A percentile compares a stretch with the other conserved stretches of the same genome.
phyloP scores from a whole-genome alignment of 2,113 vertebrate genomes.

The Lepisosteus osseus region DNA sequence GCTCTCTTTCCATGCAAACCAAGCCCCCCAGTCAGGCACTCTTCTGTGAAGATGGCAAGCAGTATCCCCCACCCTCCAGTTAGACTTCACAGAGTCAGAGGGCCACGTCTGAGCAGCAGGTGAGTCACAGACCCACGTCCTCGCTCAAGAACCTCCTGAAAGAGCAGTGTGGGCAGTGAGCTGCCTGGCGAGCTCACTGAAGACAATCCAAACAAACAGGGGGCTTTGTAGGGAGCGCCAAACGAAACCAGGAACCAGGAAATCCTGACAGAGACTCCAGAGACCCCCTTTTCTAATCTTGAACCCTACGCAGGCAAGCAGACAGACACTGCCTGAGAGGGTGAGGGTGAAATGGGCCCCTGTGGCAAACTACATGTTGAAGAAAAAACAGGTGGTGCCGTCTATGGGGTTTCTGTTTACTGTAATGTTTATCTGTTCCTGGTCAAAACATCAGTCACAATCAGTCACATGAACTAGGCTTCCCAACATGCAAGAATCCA shows the following conservation, averaged over 20 bases:
- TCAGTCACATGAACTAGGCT: too few species aligned
- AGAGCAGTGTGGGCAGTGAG: background rate
- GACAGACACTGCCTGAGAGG: background rate
- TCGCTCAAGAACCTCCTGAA: background rate
- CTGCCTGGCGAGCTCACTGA: background rate
- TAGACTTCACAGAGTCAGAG: background rate
- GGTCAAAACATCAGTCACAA: too few species aligned
- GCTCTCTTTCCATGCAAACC: too few species aligned
- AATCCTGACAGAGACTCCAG: background rate
- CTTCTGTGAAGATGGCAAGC: too few species aligned
- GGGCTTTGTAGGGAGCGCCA: conserved; percentile 4
- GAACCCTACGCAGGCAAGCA: too few species aligned
- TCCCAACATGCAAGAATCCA: too few species aligned
- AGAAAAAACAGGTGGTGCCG: too few species aligned
- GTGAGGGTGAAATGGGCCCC: background rate
- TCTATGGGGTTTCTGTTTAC: too few species aligned
- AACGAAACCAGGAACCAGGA: background rate
- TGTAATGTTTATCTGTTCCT: too few species aligned
- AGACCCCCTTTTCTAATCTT: too few species aligned
- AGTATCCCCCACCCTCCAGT: too few species aligned
- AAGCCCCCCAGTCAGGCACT: too few species aligned
- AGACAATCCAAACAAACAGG: background rate
- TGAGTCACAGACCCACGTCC: background rate
- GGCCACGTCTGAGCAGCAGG: background rate
- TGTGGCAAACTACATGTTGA: background rate